phyloP scores from a whole-genome alignment of 92 coral and sea anemone species.

The Hydrozoanthus gracilis region DNA sequence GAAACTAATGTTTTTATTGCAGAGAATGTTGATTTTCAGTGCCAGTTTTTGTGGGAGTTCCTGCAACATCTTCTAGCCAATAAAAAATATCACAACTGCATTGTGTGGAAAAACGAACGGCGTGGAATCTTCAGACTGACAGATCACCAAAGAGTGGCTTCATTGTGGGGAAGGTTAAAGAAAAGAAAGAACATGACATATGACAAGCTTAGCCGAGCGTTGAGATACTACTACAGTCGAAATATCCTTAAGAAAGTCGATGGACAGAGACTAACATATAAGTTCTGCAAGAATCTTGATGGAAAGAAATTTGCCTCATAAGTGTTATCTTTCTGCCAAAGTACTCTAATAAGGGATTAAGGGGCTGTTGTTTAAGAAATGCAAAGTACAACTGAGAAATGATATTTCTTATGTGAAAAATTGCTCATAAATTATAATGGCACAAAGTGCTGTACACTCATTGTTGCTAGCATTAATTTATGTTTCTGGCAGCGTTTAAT shows the following conservation, averaged over 20 bases:
- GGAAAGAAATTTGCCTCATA: constrained; percentile 83
- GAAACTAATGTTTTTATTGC: background rate
- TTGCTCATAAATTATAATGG: too few relatives aligned
- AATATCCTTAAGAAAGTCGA: constrained; percentile 91
- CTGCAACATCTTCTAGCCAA: constrained; percentile 81
- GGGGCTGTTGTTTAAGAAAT: too few relatives aligned
- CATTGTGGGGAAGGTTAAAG: constrained; percentile 93
- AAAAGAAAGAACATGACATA: constrained; percentile 97
- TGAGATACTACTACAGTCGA: constrained; percentile 94
- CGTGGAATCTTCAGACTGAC: constrained; percentile 89
- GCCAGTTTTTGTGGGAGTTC: constrained; percentile 97
- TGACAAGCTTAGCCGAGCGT: constrained; percentile 96
- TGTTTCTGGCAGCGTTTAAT: too few relatives aligned
- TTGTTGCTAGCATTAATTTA: too few relatives aligned
- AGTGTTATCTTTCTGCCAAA: background rate
- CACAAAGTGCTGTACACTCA: too few relatives aligned
- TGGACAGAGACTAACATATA: constrained; percentile 96
- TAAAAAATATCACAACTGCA: constrained; percentile 77
- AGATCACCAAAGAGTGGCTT: constrained; percentile 96
- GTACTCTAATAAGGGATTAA: too few relatives aligned
- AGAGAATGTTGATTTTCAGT: constrained; percentile 69
- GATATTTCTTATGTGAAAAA: too few relatives aligned
- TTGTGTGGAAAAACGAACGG: constrained; percentile 91
- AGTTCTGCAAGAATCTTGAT: constrained; percentile 82
- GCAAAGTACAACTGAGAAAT: too few relatives aligned